Evolutionary conservation across 2,797 vertebrate genomes (phyloP).

Genomic region (Darevskia nairensis): DNA sequence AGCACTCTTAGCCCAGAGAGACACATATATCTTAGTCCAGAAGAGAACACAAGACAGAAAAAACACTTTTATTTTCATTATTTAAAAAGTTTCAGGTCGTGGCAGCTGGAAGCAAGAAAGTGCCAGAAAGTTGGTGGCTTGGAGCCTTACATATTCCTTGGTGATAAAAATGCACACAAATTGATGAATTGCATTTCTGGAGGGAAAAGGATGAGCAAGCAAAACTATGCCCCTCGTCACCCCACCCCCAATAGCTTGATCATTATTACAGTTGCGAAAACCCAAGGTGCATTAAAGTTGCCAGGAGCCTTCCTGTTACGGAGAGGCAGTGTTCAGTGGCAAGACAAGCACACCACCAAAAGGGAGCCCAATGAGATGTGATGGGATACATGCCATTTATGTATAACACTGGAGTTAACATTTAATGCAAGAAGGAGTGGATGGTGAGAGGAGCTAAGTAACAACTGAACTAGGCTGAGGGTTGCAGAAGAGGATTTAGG

Average conservation of each 20-base stretch:
- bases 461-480: not conserved
- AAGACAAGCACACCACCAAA: not conserved
- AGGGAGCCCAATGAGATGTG: not conserved
- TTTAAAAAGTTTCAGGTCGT: constrained; percentile 19
- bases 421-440: not conserved
- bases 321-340: too few species aligned
- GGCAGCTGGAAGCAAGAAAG: constrained; percentile 24
- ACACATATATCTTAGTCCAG: constrained; percentile 15
- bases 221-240: not conserved
- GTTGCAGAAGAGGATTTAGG: not conserved
- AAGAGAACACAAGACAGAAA: constrained; percentile 8
- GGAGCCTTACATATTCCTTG: constrained; percentile 15
- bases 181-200: not conserved
- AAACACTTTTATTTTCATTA: not conserved
- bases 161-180: constrained; percentile 13
- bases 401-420: not conserved
- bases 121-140: constrained; percentile 14
- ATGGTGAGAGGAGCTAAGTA: not conserved
- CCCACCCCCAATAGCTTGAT: not conserved
- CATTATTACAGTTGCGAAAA: not conserved
- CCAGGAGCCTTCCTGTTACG: not conserved
- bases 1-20: constrained; percentile 2
- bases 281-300: not conserved
- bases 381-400: not conserved
- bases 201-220: not conserved